Conservation (phyloP, 2,113 vertebrate genomes). For the Lepus americanus region DNA sequence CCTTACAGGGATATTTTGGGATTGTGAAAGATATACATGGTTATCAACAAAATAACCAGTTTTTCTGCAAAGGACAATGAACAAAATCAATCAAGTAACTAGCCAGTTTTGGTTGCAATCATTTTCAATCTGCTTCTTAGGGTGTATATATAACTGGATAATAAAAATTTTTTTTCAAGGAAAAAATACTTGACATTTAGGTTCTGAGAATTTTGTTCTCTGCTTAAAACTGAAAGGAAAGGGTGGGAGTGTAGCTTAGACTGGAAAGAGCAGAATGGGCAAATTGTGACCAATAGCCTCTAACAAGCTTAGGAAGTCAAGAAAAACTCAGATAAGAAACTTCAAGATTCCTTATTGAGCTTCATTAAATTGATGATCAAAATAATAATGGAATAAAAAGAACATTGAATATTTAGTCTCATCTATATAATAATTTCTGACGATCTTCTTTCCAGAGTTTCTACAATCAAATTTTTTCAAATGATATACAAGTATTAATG, state of each 20-base stretch:
- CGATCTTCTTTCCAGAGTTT: background rate
- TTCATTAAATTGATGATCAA: background rate
- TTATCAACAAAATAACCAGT: background rate
- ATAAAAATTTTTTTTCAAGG: slow-evolving; percentile 63
- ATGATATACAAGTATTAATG: background rate
- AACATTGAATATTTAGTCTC: background rate
- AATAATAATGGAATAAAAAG: background rate
- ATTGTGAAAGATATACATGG: background rate
- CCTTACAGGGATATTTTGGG: background rate
- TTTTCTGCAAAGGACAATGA: slow-evolving; percentile 29
- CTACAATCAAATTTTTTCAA: background rate
- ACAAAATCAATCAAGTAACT: background rate
- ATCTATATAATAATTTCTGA: background rate
- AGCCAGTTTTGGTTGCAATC: slow-evolving; percentile 29
- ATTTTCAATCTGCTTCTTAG: slow-evolving; percentile 26
- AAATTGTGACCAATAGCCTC: background rate
- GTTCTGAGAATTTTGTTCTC: slow-evolving; percentile 61
- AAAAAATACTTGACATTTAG: slow-evolving; percentile 68
- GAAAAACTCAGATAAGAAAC: slow-evolving; percentile 5
- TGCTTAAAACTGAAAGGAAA: slow-evolving; percentile 55
- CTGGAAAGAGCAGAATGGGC: slow-evolving; percentile 42
- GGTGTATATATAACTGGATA: slow-evolving; percentile 47
- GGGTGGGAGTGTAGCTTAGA: slow-evolving; percentile 19
- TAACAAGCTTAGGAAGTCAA: background rate
- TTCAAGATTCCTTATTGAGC: background rate